Base-by-base conservation (phyloP, 2,888 invertebrate genomes). In the Scaptomyza flava region DNA sequence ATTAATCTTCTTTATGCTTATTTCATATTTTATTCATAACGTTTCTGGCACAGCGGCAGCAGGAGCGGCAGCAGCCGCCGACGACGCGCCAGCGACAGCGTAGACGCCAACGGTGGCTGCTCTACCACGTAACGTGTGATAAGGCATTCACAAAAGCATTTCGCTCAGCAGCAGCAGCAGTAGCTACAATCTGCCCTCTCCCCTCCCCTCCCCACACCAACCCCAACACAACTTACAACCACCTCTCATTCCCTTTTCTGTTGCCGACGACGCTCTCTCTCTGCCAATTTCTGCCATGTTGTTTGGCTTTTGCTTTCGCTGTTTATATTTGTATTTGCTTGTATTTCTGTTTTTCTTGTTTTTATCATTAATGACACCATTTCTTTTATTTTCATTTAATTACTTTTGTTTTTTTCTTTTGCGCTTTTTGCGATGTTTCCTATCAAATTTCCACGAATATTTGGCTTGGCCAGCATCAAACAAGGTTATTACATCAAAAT, bases 21-120 rank as follows among this genome's bases (percentile, higher is more conserved):
- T 84, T 85, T 79, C 87, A 83, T 83, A 87, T 81, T 83, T 87
- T 83, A 83, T 83, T 87, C 87, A 83, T 83, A 84, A 84, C 82
- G 70, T 87, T 87, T 81, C 73, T 87, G 87, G 85, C 72, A 66
- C 67, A 48, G 34, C 69, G 20, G 17, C 54, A 48, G 45, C 46
- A 62, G 9, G 20, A 27, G n/a, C 27, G 38, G 46, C 52, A 52
- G n/a, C n/a, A n/a, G n/a, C n/a, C n/a, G n/a, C 33, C 58, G 23
- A 23, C 38, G 38, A 38, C 52, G 51, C 50, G 30, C 47, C 69
- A 27, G 42, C 50, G 54, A 34, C 75, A 47, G 45, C 74, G 52
- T 52, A 47, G 46, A 43, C 30, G 53, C 58, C 41, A 47, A 42
- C 63, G 50, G 36, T 45, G 54, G 46, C 54, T 43, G 30, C 63